These are phyloP conservation scores for Macrotus californicus DNA, from an alignment of 2,113 vertebrate genomes.

Conservation along the genomic window DNA sequence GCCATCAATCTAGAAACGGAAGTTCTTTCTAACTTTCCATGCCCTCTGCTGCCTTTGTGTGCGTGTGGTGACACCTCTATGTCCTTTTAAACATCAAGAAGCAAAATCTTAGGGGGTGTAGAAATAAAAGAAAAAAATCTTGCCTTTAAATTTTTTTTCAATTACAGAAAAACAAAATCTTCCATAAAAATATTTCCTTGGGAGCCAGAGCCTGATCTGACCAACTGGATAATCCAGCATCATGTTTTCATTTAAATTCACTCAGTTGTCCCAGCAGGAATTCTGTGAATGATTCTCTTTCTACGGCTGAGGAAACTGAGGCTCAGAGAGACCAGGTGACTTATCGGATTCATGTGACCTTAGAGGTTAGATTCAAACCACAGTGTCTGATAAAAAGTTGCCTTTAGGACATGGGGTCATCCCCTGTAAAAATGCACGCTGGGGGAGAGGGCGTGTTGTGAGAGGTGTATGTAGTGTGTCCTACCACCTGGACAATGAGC, in stretches of 20 bases:
- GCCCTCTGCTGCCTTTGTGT: neutral
- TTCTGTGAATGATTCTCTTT: neutral
- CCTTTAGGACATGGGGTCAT: neutral
- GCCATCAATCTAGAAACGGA: slow-evolving; percentile 21
- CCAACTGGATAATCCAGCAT: neutral
- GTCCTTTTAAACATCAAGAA: neutral
- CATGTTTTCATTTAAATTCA: neutral
- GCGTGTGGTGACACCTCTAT: neutral
- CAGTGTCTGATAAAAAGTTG: neutral
- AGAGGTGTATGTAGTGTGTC: neutral
- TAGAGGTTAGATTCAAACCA: neutral
- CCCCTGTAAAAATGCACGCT: neutral
- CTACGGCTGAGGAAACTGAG: neutral
- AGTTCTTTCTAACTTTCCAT: neutral
- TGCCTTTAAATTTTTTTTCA: neutral
- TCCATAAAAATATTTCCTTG: neutral
- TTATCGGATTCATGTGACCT: neutral
- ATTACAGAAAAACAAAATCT: neutral
- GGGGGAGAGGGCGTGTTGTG: neutral
- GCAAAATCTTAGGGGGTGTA: neutral
- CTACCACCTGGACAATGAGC: neutral
- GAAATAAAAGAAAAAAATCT: neutral
- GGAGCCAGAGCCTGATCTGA: neutral
- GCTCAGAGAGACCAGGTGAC: neutral
- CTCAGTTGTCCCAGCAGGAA: neutral